Evolutionary conservation across 2,797 vertebrate genomes (phyloP).

Genomic region (Numenius phaeopus): DNA sequence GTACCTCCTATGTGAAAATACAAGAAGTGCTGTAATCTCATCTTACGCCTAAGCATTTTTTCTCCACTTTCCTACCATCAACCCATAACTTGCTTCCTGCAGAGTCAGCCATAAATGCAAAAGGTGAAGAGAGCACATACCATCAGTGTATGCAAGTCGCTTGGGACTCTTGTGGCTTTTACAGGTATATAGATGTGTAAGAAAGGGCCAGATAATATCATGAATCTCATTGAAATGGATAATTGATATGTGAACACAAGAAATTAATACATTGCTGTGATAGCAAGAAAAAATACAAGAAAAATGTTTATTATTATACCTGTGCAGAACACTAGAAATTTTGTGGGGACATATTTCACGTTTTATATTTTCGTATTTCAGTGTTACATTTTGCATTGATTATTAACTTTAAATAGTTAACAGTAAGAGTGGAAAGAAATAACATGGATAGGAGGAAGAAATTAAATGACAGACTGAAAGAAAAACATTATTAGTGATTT

Average conservation of each 20-base stretch:
- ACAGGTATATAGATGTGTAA: not conserved
- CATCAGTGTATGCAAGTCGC: fast-evolving
- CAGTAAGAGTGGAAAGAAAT: not conserved
- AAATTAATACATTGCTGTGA: not conserved
- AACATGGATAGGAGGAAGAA: not conserved
- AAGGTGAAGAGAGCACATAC: not conserved
- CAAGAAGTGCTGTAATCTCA: not conserved
- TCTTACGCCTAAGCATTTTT: not conserved
- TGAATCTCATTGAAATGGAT: not conserved
- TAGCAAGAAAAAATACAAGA: not conserved
- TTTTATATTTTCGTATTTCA: not conserved
- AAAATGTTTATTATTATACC: not conserved
- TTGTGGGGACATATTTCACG: not conserved
- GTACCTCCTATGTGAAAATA: not conserved
- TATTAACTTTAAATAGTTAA: not conserved
- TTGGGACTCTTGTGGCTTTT: not conserved
- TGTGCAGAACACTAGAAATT: not conserved
- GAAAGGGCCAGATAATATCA: not conserved
- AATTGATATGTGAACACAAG: not conserved
- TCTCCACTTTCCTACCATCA: not conserved
- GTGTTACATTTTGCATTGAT: not conserved
- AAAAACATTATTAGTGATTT: not conserved
- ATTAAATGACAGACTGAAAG: not conserved
- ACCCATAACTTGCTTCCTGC: not conserved
- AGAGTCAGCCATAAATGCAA: not conserved